These are phyloP conservation scores for Arenaria interpres DNA, from an alignment of 2,113 vertebrate species.

Conservation along the genomic window DNA sequence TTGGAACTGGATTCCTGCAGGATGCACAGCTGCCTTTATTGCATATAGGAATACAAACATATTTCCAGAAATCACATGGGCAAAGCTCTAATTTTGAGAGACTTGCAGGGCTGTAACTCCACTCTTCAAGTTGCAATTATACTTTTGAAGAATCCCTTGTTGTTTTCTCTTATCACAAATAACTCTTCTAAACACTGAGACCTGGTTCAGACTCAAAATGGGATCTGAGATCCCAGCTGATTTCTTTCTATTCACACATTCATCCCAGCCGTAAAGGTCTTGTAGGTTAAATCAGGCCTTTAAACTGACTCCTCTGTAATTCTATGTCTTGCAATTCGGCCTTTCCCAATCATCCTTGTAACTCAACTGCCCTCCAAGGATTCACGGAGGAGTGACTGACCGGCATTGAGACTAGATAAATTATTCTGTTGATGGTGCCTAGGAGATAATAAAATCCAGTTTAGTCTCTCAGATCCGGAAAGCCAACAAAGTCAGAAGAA, in stretches of 20 bases:
- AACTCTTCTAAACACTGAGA: background rate
- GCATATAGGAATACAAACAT: background rate
- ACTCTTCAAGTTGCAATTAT: background rate
- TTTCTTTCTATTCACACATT: background rate
- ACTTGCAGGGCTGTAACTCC: background rate
- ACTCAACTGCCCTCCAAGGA: conserved; percentile 27
- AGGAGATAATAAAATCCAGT: conserved; percentile 43
- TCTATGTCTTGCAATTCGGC: background rate
- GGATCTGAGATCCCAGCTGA: background rate
- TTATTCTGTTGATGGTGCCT: conserved; percentile 19
- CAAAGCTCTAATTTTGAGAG: background rate
- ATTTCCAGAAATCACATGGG: background rate
- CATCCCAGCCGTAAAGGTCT: background rate
- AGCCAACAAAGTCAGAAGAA: background rate
- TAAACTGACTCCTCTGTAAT: background rate
- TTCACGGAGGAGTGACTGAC: conserved; percentile 1
- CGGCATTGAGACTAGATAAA: conserved; percentile 15
- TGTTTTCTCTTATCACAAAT: background rate
- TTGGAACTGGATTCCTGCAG: background rate
- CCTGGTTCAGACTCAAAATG: background rate
- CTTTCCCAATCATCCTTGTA: conserved; percentile 2
- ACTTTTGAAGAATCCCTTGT: background rate
- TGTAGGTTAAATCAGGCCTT: conserved; percentile 13
- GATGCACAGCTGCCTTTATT: background rate
- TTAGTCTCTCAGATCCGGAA: conserved; percentile 9